These are phyloP conservation scores for Leptothorax acervorum DNA, from an alignment of 2,888 invertebrate species.

Conservation along the genomic window DNA sequence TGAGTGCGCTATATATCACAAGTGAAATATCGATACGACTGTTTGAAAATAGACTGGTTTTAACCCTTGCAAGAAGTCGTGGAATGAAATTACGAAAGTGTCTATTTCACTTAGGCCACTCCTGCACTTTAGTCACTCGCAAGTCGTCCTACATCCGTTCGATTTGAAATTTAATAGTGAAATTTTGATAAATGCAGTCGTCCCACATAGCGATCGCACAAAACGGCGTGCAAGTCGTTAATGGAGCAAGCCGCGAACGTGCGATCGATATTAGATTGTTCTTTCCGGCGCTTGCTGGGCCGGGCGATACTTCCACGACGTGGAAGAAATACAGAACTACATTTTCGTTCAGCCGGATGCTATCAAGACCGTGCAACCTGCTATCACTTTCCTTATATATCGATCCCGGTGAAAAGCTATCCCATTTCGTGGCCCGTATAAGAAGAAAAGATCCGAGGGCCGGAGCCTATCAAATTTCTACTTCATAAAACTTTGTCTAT, in stretches of 20 bases:
- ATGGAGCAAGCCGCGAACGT: constrained; percentile 1
- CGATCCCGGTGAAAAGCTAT: constrained; percentile 38
- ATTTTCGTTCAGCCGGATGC: constrained; percentile 30
- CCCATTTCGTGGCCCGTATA: constrained; percentile 29
- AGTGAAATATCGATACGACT: constrained; percentile 9
- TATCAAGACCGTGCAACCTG: constrained; percentile 15
- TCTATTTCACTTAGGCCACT: neutral
- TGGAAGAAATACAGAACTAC: constrained; percentile 28
- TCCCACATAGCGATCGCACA: neutral
- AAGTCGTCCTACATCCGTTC: neutral
- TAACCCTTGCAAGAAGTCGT: neutral
- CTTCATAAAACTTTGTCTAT: constrained; percentile 37
- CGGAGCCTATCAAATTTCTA: constrained; percentile 58
- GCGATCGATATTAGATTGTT: constrained; percentile 41
- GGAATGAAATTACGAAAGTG: neutral
- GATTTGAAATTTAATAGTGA: neutral
- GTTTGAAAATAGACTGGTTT: constrained; percentile 14
- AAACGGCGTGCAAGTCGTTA: neutral
- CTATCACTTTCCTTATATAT: constrained; percentile 37
- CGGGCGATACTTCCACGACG: neutral
- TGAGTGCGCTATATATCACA: constrained; percentile 8
- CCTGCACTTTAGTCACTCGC: too few species aligned
- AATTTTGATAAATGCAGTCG: neutral
- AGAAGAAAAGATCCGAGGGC: constrained; percentile 20
- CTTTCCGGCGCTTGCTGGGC: neutral